Base-by-base conservation (phyloP, 2,113 vertebrate species). In the Lynx canadensis region DNA sequence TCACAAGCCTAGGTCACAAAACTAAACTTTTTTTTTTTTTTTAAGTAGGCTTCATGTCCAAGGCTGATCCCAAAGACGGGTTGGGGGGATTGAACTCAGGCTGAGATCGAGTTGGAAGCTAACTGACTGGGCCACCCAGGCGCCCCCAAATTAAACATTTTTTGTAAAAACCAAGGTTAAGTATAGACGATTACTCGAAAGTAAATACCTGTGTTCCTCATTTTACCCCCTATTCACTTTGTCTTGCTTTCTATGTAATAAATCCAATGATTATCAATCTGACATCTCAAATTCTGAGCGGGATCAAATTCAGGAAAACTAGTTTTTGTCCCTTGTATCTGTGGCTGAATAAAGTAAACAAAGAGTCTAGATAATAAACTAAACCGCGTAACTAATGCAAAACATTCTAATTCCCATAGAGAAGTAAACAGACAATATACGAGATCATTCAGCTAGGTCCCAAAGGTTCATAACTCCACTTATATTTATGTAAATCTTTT, bases 101-200 rank as follows among this genome's bases (percentile, higher is more conserved):
- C 57, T 57, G 21, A 57, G 57, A 55, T 18, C 15, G 15, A 60
- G 21, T 23, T 60, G 57, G 57, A 60, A 60, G 57, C 57, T 8
- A 25, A 60, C 7, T 21, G 19, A 23, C 19, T 60, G 57, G 57
- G 21, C 21, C 57, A 60, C 57, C 57, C 21, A 23, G 57, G 57
- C 21, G 7, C 57, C 21, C 57, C 21, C 57, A 60, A 60, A 60
- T 60, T 60, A 60, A 60, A 18, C 57, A 60, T 60, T 60, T 60
- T 69, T 18, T 68, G 60, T 90, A 96, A 92, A 93, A 79, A 85
- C 52, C 78, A 91, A 63, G 23, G 48, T 69, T 78, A 91, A 60
- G 36, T 36, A 63, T 14, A 66, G 19, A 91, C 18, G 60, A 63
- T 60, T 78, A 74, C 23, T 18, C 41, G 82, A 45, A 74, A 88